Base-by-base conservation (phyloP, 2,797 vertebrate genomes). In the Fistularia commersonii region DNA sequence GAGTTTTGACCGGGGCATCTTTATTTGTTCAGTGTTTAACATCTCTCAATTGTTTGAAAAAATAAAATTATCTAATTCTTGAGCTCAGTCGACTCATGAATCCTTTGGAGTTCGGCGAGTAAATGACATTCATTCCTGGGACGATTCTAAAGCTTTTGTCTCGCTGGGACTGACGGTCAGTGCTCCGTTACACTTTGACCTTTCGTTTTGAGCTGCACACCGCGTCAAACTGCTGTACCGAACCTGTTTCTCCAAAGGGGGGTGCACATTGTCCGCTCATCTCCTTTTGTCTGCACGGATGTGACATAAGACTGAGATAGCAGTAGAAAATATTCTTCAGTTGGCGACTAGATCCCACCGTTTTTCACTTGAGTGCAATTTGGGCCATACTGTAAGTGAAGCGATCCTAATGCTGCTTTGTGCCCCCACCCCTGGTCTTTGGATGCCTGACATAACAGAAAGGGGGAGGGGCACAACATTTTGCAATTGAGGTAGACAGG, bases 11-110 rank as follows among this genome's bases (percentile, higher is more conserved):
- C 79, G 71, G 86, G 80, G 70, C 74, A 68, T 82, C 77, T 78
- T 83, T 79, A 74, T 88, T 84, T 90, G 81, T 90, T 89, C 82
- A 85, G 85, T 89, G 85, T 91, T 89, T 87, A 91, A 85, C 86
- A 87, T 88, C 84, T 85, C 79, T 89, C 81, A 69, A 83, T 86
- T 89, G 87, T 90, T 91, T 84, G 81, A 83, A 88, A 87, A 89
- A 90, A 88, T 88, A 87, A 91, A 88, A 83, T 78, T 60, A 87
- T 88, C 79, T 79, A 86, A 90, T 88, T 74, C 68, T 74, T 82
- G 61, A 61, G 57, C 51, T 70, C 54, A 11, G 52, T 67, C 32
- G 3, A 48, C 50, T 71, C 31, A 46, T 62, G 57, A 51, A 42
- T 75, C 49, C 62, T 66, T 70, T 42, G 23, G 32, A 11, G 34